phyloP scores from a whole-genome alignment of 2,888 invertebrate species.

The Caenorhabditis sp. region DNA sequence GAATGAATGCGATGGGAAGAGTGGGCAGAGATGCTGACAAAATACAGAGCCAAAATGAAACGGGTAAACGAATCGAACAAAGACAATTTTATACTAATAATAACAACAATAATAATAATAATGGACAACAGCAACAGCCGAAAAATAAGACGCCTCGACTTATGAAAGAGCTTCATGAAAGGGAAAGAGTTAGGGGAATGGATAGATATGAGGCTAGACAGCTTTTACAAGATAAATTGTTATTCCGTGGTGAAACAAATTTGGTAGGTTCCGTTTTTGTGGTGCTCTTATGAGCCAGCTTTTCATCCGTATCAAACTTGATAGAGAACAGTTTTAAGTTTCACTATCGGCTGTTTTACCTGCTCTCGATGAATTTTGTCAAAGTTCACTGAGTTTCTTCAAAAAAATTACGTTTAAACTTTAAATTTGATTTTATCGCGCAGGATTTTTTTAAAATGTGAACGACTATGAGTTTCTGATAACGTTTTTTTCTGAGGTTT shows the following conservation, averaged over 20 bases:
- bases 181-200: slow-evolving; percentile 29
- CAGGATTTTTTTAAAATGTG: too few species aligned
- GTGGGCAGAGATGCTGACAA: background rate
- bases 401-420: too few species aligned
- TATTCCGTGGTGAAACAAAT: slow-evolving; percentile 24
- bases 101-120: background rate
- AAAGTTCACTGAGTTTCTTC: too few species aligned
- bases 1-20: background rate
- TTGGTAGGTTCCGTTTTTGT: slow-evolving; percentile 1
- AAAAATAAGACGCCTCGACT: background rate
- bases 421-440: too few species aligned
- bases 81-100: background rate
- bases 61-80: background rate
- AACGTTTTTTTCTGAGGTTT: too few species aligned
- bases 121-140: background rate
- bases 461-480: too few species aligned
- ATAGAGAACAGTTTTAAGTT: too few species aligned
- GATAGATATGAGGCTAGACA: slow-evolving; percentile 24
- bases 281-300: too few species aligned
- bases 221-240: slow-evolving; percentile 29
- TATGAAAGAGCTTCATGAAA: slow-evolving; percentile 22
- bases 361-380: too few species aligned
- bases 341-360: too few species aligned
- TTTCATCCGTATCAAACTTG: too few species aligned
- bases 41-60: background rate